phyloP scores from a whole-genome alignment of 2,113 vertebrate genomes.

The Indri indri region DNA sequence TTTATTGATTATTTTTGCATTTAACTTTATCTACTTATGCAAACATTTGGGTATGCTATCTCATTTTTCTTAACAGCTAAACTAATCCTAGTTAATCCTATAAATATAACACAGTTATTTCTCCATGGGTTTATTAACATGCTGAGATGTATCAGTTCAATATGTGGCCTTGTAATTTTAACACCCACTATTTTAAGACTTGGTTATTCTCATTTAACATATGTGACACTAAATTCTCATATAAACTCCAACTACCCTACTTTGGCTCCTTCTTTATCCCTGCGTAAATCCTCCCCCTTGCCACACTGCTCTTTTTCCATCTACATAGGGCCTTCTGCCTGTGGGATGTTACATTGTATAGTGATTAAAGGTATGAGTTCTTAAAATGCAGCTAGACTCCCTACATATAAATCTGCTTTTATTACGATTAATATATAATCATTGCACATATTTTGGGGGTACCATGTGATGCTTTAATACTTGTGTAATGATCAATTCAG shows the following conservation, averaged over 20 bases:
- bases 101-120: conserved; percentile 20
- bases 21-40: conserved; percentile 37
- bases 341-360: background rate
- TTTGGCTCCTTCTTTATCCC: background rate
- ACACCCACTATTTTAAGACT: background rate
- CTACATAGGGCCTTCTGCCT: background rate
- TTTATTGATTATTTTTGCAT: conserved; percentile 55
- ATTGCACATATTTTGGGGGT: no score
- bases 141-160: background rate
- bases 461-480: no score
- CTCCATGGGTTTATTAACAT: background rate
- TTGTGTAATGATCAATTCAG: no score
- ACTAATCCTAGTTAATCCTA: conserved; percentile 53
- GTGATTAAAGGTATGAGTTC: background rate
- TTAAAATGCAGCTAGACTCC: background rate
- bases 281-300: background rate
- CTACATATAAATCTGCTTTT: background rate
- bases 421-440: no score
- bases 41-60: conserved; percentile 32
- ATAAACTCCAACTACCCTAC: background rate
- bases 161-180: background rate
- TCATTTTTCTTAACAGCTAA: conserved; percentile 50
- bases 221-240: background rate
- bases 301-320: background rate
- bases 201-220: conserved; percentile 2